Evolutionary conservation across 2,113 vertebrate species (phyloP).

Genomic region (Semicossyphus pulcher): DNA sequence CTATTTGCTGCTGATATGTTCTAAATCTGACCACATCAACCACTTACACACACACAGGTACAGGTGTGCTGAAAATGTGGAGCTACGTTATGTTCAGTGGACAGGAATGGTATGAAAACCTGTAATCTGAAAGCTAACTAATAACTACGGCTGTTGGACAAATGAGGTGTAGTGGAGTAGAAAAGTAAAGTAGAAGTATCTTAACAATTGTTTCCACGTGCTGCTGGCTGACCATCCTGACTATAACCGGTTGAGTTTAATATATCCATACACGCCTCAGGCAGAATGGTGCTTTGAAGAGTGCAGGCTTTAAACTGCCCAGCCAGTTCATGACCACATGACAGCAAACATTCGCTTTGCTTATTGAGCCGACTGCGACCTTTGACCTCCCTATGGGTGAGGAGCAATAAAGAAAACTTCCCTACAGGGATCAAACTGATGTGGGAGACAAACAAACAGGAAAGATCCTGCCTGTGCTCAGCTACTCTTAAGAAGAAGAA

Average conservation of each 20-base stretch:
- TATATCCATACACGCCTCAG: constrained; percentile 22
- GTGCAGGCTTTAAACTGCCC: constrained; percentile 10
- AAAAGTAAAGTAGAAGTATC: too few relatives aligned
- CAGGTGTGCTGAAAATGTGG: too few relatives aligned
- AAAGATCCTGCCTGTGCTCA: background rate
- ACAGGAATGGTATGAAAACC: too few relatives aligned
- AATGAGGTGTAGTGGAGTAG: too few relatives aligned
- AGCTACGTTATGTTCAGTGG: too few relatives aligned
- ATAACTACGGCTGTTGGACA: too few relatives aligned
- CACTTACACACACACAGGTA: too few relatives aligned
- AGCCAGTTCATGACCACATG: constrained; percentile 22
- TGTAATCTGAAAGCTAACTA: too few relatives aligned
- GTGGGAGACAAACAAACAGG: background rate
- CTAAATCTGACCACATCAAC: too few relatives aligned
- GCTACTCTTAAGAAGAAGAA: background rate
- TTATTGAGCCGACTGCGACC: constrained; percentile 39
- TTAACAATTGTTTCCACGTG: too few relatives aligned
- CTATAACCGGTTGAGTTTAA: constrained; percentile 22
- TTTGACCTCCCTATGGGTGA: constrained; percentile 28
- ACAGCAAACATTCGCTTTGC: constrained; percentile 42
- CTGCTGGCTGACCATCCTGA: too few relatives aligned
- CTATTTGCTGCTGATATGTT: too few relatives aligned
- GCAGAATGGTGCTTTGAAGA: constrained; percentile 21
- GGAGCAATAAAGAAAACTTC: constrained; percentile 14
- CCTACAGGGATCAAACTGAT: background rate